Conservation (phyloP, 1,140 invertebrate genomes). For the Saccostrea glomerata region DNA sequence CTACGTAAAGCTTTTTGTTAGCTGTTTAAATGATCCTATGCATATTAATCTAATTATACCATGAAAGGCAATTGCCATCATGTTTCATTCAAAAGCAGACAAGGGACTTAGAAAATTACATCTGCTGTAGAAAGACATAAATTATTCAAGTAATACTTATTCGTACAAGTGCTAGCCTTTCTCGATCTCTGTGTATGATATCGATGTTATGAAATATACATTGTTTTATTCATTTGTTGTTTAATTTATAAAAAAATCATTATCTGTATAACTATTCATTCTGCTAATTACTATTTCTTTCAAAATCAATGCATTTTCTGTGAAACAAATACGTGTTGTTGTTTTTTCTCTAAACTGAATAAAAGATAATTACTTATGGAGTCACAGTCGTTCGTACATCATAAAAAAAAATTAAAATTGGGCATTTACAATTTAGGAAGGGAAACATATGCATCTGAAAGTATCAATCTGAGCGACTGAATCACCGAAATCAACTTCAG, state of each 20-base stretch:
- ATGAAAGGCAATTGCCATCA: conserved; percentile 42
- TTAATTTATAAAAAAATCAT: neutral
- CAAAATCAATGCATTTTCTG: neutral
- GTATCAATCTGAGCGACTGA: neutral
- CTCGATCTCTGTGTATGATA: neutral
- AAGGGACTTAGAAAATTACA: neutral
- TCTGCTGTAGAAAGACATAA: conserved; percentile 19
- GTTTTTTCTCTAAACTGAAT: neutral
- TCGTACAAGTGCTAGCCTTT: neutral
- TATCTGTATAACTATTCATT: neutral
- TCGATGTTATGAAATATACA: neutral
- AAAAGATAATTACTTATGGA: neutral
- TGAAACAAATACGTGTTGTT: too few species aligned
- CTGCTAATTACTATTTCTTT: neutral
- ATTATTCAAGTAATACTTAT: conserved; percentile 35
- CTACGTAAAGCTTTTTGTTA: conserved; percentile 4
- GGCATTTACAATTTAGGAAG: neutral
- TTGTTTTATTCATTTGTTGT: neutral
- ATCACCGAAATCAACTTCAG: neutral
- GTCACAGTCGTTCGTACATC: too few species aligned
- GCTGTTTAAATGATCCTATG: neutral
- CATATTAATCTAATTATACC: conserved; percentile 43
- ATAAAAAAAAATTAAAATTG: too few species aligned
- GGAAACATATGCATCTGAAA: neutral
- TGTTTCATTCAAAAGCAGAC: conserved; percentile 43